These are phyloP conservation scores for Drosophila tristis DNA, from an alignment of 1,140 invertebrate species.

Conservation along the genomic window DNA sequence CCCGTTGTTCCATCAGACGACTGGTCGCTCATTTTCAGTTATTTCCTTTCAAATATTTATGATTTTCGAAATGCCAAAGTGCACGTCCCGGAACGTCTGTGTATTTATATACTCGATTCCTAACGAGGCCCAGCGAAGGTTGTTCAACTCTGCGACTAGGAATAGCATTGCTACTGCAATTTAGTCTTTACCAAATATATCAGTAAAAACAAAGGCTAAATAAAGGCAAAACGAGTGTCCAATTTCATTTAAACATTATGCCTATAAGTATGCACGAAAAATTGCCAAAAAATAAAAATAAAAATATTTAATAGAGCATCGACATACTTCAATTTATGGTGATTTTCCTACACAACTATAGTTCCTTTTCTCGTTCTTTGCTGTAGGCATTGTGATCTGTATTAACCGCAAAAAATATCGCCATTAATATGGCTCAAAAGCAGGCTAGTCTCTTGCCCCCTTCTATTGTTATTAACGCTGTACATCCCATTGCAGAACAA, in stretches of 20 bases:
- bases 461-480: conserved; percentile 16
- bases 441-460: conserved; percentile 20
- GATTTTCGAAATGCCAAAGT: conserved; percentile 71
- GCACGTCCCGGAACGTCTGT: conserved; percentile 33
- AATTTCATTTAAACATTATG: neutral
- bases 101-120: conserved; percentile 43
- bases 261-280: neutral
- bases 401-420: conserved; percentile 27
- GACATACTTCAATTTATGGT: neutral
- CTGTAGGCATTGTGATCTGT: conserved; percentile 11
- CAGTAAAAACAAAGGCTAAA: neutral
- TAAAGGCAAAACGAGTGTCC: no score
- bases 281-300: neutral
- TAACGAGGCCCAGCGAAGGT: neutral
- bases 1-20: conserved; percentile 18
- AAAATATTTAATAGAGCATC: neutral
- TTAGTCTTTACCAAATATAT: neutral
- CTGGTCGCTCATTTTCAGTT: conserved; percentile 61
- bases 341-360: conserved; percentile 9
- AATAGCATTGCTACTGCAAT: neutral
- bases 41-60: conserved; percentile 77
- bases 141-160: neutral
- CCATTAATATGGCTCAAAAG: conserved; percentile 47
- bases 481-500: no score
- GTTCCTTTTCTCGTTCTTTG: conserved; percentile 35